Evolutionary conservation across 2,797 vertebrate genomes (phyloP).

Genomic region (Etheostoma perlongum): DNA sequence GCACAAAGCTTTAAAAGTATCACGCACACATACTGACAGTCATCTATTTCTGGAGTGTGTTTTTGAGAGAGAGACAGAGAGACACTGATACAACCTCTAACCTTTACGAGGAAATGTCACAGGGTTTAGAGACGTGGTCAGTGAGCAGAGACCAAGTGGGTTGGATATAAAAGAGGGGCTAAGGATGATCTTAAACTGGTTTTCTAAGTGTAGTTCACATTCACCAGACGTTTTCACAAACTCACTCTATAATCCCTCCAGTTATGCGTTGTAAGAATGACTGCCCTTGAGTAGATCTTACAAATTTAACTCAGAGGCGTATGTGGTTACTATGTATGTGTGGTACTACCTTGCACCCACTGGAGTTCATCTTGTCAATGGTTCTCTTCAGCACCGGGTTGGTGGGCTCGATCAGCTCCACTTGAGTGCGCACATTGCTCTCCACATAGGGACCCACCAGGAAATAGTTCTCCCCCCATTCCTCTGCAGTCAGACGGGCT

Average conservation of each 20-base stretch:
- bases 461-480: slow-evolving; percentile 97
- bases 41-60: slow-evolving; percentile 73
- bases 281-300: not conserved
- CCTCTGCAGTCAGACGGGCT: slow-evolving; percentile 92
- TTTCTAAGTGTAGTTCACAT: not conserved
- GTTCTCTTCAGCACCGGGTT: slow-evolving; percentile 88
- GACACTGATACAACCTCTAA: slow-evolving; percentile 82
- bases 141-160: slow-evolving; percentile 11
- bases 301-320: slow-evolving; percentile 27
- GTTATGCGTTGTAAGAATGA: not conserved
- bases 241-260: not conserved
- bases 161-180: slow-evolving; percentile 29
- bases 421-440: slow-evolving; percentile 94
- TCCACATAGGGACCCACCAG: slow-evolving; percentile 94
- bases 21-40: slow-evolving; percentile 5
- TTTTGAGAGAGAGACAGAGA: slow-evolving; percentile 39
- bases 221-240: not conserved
- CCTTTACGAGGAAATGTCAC: slow-evolving; percentile 84
- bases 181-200: slow-evolving; percentile 13
- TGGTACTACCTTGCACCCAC: slow-evolving; percentile 92
- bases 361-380: slow-evolving; percentile 94
- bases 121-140: slow-evolving; percentile 44
- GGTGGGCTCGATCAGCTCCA: slow-evolving; percentile 93
- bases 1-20: slow-evolving; percentile 60
- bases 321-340: slow-evolving; percentile 33